Conservation (phyloP, 2,113 vertebrate genomes). For the Oncorhynchus masou region DNA sequence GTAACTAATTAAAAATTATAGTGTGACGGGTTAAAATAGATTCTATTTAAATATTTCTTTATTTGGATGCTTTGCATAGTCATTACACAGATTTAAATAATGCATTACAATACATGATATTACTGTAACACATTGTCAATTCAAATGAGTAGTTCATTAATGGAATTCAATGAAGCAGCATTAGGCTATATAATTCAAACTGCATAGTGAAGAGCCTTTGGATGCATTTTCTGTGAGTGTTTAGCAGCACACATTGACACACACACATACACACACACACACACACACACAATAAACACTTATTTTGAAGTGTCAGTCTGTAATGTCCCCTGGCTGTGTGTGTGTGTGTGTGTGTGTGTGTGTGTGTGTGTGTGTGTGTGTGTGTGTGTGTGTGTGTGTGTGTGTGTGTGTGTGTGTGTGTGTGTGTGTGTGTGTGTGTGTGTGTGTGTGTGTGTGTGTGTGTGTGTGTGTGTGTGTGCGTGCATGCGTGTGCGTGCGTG, state of each 20-base stretch:
- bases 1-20: too few species aligned
- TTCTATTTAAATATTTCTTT: slow-evolving; percentile 40
- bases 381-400: slow-evolving; percentile 17
- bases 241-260: background rate
- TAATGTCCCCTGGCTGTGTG: slow-evolving; percentile 65
- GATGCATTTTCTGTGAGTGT: background rate
- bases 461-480: slow-evolving; percentile 2
- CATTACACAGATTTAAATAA: slow-evolving; percentile 38
- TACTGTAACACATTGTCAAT: slow-evolving; percentile 34
- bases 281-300: slow-evolving; percentile 4
- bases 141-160: slow-evolving; percentile 42
- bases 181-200: background rate
- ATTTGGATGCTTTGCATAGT: slow-evolving; percentile 28
- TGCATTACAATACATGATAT: slow-evolving; percentile 23
- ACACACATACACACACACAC: background rate
- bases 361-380: slow-evolving; percentile 18
- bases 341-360: background rate
- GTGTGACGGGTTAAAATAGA: background rate
- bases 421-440: slow-evolving; percentile 35
- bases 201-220: background rate
- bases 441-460: background rate
- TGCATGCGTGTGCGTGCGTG: background rate
- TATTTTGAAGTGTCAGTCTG: slow-evolving; percentile 70
- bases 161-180: slow-evolving; percentile 13
- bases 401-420: slow-evolving; percentile 22